phyloP scores from a whole-genome alignment of 2,797 vertebrate species.

The Diglossa cyanea region DNA sequence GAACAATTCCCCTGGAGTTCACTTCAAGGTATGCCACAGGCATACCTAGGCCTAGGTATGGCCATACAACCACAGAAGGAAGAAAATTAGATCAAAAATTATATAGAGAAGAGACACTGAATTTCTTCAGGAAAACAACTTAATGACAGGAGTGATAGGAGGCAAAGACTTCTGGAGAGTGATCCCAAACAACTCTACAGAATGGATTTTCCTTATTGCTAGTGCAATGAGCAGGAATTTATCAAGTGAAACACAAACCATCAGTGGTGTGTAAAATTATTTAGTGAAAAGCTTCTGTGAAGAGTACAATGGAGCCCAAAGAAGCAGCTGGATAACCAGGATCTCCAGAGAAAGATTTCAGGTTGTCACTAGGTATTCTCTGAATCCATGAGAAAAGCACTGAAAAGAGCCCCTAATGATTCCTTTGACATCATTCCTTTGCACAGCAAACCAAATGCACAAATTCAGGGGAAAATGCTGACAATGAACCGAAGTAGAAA shows the following conservation, averaged over 20 bases:
- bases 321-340: not conserved
- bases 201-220: not conserved
- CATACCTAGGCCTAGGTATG: too few relatives aligned
- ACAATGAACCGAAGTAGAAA: not conserved
- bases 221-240: not conserved
- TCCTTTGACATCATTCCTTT: not conserved
- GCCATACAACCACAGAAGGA: accelerated
- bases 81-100: not conserved
- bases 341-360: not conserved
- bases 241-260: not conserved
- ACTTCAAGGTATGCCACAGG: not conserved
- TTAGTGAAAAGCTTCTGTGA: not conserved
- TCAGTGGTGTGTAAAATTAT: not conserved
- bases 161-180: not conserved
- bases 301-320: not conserved
- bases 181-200: not conserved
- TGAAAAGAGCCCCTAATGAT: not conserved
- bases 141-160: not conserved
- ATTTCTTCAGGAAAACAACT: not conserved
- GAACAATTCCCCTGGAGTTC: not conserved
- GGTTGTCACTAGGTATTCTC: not conserved
- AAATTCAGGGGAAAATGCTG: not conserved
- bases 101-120: not conserved
- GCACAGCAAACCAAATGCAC: not conserved
- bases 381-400: not conserved